Conservation (phyloP, 2,888 invertebrate genomes). For the Aspidiotus destructor region DNA sequence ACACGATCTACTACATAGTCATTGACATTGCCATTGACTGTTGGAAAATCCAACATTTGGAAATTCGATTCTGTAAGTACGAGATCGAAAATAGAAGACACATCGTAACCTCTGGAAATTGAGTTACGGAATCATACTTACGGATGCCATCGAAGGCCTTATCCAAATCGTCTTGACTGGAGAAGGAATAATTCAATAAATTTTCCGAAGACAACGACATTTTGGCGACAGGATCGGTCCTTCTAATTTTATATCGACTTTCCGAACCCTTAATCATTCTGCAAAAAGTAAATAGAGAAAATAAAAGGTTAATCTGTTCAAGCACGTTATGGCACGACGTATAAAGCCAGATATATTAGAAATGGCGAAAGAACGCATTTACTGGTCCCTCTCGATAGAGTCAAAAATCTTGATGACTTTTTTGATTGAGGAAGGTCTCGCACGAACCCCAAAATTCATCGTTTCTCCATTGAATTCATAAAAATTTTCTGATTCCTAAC, state of each 20-base stretch:
- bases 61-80: constrained; percentile 6
- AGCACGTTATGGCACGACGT: too few species aligned
- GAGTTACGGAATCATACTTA: not conserved
- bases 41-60: constrained; percentile 12
- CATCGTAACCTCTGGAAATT: not conserved
- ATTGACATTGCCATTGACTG: constrained; percentile 13
- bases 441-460: not conserved
- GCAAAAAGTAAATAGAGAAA: not conserved
- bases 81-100: not conserved
- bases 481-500: not conserved
- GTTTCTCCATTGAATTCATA: not conserved
- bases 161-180: constrained; percentile 14
- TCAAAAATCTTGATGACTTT: not conserved
- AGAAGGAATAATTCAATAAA: constrained; percentile 12
- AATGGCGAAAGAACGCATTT: not conserved
- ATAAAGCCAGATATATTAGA: too few species aligned
- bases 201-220: constrained; percentile 31
- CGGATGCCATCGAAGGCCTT: constrained; percentile 5
- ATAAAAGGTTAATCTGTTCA: too few species aligned
- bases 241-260: constrained; percentile 15
- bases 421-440: not conserved
- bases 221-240: constrained; percentile 14
- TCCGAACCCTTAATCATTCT: constrained; percentile 18
- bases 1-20: constrained; percentile 41
- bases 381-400: not conserved